These are phyloP conservation scores for Oikopleura dioica DNA, from an alignment of 23 tunicate genomes.

Conservation along the genomic window DNA sequence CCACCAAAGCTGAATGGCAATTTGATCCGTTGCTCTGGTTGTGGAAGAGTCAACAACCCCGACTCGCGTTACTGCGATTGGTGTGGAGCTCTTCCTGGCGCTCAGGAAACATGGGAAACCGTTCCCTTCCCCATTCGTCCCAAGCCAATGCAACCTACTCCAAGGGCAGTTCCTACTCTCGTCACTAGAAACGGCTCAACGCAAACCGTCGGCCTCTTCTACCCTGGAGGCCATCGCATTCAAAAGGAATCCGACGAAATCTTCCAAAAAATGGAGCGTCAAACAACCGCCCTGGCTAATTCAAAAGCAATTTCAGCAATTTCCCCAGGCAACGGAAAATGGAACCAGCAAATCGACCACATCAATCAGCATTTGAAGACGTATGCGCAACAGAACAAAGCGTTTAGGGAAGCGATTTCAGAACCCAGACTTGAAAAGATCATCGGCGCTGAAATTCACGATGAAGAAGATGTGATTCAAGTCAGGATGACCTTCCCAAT, in stretches of 20 bases:
- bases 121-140: neutral
- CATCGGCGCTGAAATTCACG: no score
- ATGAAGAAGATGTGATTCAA: no score
- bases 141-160: neutral
- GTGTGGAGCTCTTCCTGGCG: slow-evolving; percentile 70
- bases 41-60: slow-evolving; percentile 75
- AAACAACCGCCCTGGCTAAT: slow-evolving; percentile 9
- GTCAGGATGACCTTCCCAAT: no score
- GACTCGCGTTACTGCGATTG: slow-evolving; percentile 94
- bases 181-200: slow-evolving; percentile 21
- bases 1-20: slow-evolving; percentile 65
- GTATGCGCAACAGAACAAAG: no score
- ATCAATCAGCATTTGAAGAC: no score
- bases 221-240: slow-evolving; percentile 86
- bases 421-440: no score
- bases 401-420: no score
- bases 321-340: no score
- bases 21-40: slow-evolving; percentile 46
- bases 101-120: neutral
- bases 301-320: no score
- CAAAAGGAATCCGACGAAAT: no score
- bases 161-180: slow-evolving; percentile 17
- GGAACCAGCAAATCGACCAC: no score
- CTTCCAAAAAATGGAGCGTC: neutral
- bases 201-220: slow-evolving; percentile 78